These are phyloP conservation scores for Pachyrhynchus sulphureomaculatus DNA, from an alignment of 1,140 invertebrate genomes.

Conservation along the genomic window DNA sequence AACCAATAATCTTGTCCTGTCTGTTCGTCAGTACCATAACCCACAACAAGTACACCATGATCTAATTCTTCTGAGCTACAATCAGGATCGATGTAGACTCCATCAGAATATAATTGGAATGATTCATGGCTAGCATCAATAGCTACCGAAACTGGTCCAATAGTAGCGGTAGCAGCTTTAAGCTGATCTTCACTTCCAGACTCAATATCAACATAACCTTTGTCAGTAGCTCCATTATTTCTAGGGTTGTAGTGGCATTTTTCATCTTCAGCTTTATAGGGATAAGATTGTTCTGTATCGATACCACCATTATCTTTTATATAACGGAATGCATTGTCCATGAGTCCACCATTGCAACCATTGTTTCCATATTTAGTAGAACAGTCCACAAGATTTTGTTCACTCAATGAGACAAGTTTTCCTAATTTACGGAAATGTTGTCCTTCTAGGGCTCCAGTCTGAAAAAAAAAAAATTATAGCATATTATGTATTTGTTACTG, in stretches of 20 bases:
- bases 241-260: slow-evolving; percentile 63
- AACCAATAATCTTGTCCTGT: slow-evolving; percentile 74
- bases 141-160: slow-evolving; percentile 85
- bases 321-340: slow-evolving; percentile 92
- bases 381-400: slow-evolving; percentile 89
- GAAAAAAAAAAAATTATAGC: slow-evolving; percentile 39
- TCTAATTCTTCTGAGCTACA: slow-evolving; percentile 76
- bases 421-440: slow-evolving; percentile 89
- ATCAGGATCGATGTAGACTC: slow-evolving; percentile 62
- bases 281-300: slow-evolving; percentile 91
- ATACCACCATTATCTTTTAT: slow-evolving; percentile 85
- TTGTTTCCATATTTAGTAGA: slow-evolving; percentile 87
- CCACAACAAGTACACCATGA: slow-evolving; percentile 86
- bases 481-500: no score
- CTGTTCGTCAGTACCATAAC: slow-evolving; percentile 69
- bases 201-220: slow-evolving; percentile 81
- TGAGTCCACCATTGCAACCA: slow-evolving; percentile 93
- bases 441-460: slow-evolving; percentile 94
- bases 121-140: slow-evolving; percentile 87
- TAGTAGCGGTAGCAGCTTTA: slow-evolving; percentile 78
- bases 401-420: slow-evolving; percentile 86
- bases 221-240: slow-evolving; percentile 78
- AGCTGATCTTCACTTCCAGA: slow-evolving; percentile 72
- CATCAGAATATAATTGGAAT: slow-evolving; percentile 66
- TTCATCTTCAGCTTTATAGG: slow-evolving; percentile 80